phyloP scores from a whole-genome alignment of 2,797 vertebrate genomes.

The Tapera naevia region DNA sequence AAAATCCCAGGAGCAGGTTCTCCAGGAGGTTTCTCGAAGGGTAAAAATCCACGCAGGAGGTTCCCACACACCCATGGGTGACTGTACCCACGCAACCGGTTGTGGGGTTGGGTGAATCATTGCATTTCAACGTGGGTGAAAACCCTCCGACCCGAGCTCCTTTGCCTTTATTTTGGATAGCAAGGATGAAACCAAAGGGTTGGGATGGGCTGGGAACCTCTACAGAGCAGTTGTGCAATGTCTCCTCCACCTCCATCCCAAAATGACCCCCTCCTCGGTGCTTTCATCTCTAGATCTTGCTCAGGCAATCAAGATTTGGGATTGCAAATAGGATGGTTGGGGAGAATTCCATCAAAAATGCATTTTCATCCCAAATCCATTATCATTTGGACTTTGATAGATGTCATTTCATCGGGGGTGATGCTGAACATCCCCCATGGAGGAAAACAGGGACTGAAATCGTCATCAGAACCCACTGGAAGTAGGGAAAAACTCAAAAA shows the following conservation, averaged over 20 bases:
- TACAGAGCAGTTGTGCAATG: background rate
- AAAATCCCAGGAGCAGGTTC: background rate
- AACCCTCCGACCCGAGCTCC: background rate
- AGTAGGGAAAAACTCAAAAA: background rate
- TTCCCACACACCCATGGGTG: background rate
- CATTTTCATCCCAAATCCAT: rapidly evolving
- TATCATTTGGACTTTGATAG: rapidly evolving
- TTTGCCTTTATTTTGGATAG: background rate
- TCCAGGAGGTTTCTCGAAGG: background rate
- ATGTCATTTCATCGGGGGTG: rapidly evolving
- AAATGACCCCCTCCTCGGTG: background rate
- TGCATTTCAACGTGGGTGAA: background rate
- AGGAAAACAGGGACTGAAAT: rapidly evolving
- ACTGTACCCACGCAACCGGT: background rate
- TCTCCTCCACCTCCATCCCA: background rate
- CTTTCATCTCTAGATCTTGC: background rate
- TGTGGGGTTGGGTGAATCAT: background rate
- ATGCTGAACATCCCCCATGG: rapidly evolving
- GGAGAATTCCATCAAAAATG: background rate
- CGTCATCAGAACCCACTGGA: background rate
- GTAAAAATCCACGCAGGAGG: background rate
- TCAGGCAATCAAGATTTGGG: background rate
- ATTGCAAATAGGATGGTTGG: too few species aligned
- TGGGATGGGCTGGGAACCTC: background rate
- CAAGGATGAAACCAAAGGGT: background rate